phyloP scores from a whole-genome alignment of 2,888 invertebrate genomes.

The Limnephilus marmoratus region DNA sequence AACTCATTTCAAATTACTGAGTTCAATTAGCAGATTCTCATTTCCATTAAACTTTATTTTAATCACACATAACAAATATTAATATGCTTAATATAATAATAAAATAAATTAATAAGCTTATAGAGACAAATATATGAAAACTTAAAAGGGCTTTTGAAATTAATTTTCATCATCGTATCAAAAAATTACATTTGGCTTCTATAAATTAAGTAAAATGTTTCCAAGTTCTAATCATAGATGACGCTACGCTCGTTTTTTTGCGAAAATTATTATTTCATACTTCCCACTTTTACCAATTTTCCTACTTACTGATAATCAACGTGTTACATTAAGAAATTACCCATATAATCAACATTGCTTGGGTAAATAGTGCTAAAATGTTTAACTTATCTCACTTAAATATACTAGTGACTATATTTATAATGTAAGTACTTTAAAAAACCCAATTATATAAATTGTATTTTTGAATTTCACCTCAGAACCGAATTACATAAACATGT shows the following conservation, averaged over 20 bases:
- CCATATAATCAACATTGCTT: neutral
- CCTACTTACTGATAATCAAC: neutral
- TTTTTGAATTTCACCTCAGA: neutral
- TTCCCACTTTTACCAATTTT: too few species aligned
- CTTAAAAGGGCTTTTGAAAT: too few species aligned
- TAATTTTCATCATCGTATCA: neutral
- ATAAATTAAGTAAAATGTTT: neutral
- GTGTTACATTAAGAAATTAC: neutral
- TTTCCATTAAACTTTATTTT: neutral
- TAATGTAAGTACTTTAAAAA: too few species aligned
- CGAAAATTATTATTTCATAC: neutral
- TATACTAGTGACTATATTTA: too few species aligned
- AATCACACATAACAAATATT: neutral
- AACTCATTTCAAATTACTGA: neutral
- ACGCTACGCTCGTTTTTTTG: neutral
- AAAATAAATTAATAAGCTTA: too few species aligned
- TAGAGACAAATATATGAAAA: too few species aligned
- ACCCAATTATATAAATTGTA: too few species aligned
- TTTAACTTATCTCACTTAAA: too few species aligned
- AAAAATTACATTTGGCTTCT: neutral
- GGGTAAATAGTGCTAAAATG: too few species aligned
- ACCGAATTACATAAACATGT: neutral
- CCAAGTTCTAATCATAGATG: conserved; percentile 1
- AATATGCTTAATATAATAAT: too few species aligned
- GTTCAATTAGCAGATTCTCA: neutral